Conservation (phyloP, 2,888 invertebrate genomes). For the Oxystoma pomonae region DNA sequence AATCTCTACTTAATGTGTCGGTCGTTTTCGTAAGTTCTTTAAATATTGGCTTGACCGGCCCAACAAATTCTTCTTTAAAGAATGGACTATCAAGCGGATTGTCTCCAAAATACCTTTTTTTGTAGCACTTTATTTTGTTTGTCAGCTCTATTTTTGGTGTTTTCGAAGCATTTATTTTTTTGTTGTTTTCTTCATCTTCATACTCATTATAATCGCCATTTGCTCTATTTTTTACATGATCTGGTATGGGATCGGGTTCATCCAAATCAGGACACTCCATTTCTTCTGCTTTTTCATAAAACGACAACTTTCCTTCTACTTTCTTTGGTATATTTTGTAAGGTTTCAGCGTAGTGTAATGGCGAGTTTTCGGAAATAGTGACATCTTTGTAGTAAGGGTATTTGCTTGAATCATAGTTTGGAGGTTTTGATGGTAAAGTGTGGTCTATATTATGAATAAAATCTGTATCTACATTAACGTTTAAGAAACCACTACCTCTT, state of each 20-base stretch:
- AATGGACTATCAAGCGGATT: constrained; percentile 73
- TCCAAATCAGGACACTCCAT: constrained; percentile 53
- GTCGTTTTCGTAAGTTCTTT: constrained; percentile 13
- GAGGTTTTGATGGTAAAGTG: constrained; percentile 22
- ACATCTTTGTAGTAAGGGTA: constrained; percentile 62
- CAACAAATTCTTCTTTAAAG: constrained; percentile 57
- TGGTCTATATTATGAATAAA: constrained; percentile 36
- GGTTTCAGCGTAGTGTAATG: constrained; percentile 64
- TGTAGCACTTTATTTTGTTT: constrained; percentile 70
- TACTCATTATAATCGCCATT: constrained; percentile 33
- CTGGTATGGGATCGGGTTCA: constrained; percentile 54
- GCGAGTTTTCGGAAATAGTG: constrained; percentile 53
- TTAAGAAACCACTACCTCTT: constrained; percentile 30
- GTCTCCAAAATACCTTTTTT: constrained; percentile 61
- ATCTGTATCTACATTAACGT: constrained; percentile 33
- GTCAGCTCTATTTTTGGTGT: constrained; percentile 61
- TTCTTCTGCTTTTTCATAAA: constrained; percentile 62
- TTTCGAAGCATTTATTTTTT: constrained; percentile 40
- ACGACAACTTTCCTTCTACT: constrained; percentile 61
- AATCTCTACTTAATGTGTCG: neutral
- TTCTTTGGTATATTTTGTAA: constrained; percentile 60
- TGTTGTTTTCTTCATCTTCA: constrained; percentile 41
- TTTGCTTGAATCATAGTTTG: constrained; percentile 43
- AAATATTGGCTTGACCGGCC: constrained; percentile 49
- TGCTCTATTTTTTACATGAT: constrained; percentile 36